phyloP scores from a whole-genome alignment of 2,113 vertebrate species.

The Garra rufa region DNA sequence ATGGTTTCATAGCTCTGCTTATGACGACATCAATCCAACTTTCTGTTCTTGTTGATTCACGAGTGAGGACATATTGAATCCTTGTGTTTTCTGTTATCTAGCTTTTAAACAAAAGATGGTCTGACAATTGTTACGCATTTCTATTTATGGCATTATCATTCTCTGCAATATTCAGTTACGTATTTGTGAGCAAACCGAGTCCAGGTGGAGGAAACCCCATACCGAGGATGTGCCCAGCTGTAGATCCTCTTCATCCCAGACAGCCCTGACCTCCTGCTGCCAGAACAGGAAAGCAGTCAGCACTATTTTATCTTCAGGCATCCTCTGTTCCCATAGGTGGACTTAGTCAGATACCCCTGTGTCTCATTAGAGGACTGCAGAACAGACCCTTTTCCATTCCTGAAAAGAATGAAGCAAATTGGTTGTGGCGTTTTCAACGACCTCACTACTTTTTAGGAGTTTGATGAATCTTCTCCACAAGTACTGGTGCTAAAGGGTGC shows the following conservation, averaged over 20 bases:
- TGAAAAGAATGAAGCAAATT: neutral
- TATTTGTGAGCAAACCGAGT: no score
- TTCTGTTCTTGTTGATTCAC: neutral
- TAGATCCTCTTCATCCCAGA: constrained; percentile 46
- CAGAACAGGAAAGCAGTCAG: constrained; percentile 67
- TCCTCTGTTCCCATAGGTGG: constrained; percentile 49
- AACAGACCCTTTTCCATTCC: neutral
- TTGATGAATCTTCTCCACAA: neutral
- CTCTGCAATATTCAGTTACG: neutral
- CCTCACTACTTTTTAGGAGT: neutral
- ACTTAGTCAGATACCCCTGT: neutral
- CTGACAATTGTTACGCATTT: neutral
- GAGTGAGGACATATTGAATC: neutral
- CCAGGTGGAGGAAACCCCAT: constrained; percentile 64
- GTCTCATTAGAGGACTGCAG: constrained; percentile 5
- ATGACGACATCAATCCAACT: neutral
- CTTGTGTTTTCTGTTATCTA: neutral
- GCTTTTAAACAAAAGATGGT: neutral
- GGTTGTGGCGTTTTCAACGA: neutral
- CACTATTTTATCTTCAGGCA: constrained; percentile 56
- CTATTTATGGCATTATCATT: neutral
- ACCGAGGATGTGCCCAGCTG: constrained; percentile 67
- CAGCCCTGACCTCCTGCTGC: constrained; percentile 45
- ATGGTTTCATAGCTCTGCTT: neutral
- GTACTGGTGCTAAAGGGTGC: neutral